Conservation (phyloP, 2,888 invertebrate species). For the Platerodrilus igneus region DNA sequence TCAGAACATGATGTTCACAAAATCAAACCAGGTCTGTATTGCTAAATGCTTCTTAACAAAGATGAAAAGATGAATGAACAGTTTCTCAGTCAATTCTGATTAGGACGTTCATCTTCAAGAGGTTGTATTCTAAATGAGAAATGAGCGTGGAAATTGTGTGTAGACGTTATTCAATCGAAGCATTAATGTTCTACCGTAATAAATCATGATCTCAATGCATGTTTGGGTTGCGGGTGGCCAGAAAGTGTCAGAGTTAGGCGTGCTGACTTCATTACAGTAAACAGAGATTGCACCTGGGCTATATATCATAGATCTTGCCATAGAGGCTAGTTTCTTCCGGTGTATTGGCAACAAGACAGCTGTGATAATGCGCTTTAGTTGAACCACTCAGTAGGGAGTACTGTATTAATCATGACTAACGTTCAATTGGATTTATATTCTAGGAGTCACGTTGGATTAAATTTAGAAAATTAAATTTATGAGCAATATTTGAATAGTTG, state of each 20-base stretch:
- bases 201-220: conserved; percentile 41
- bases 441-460: no score
- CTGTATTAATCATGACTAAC: no score
- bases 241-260: conserved; percentile 37
- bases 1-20: conserved; percentile 17
- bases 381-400: no score
- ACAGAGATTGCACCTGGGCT: conserved; percentile 39
- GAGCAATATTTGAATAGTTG: no score
- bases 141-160: conserved; percentile 35
- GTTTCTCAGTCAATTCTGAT: conserved; percentile 23
- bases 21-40: conserved; percentile 9
- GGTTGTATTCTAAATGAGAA: conserved; percentile 21
- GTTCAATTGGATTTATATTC: no score
- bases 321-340: conserved; percentile 30
- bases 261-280: conserved; percentile 43
- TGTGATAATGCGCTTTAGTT: conserved; percentile 34
- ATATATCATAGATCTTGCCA: conserved; percentile 33
- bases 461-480: no score
- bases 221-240: conserved; percentile 44
- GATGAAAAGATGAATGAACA: conserved; percentile 15
- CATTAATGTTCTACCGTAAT: conserved; percentile 36
- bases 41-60: conserved; percentile 17
- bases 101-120: conserved; percentile 23
- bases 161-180: conserved; percentile 30
- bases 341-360: conserved; percentile 32